These are phyloP conservation scores for Ptychadena robeensis DNA, from an alignment of 2,797 vertebrate species.

Conservation along the genomic window DNA sequence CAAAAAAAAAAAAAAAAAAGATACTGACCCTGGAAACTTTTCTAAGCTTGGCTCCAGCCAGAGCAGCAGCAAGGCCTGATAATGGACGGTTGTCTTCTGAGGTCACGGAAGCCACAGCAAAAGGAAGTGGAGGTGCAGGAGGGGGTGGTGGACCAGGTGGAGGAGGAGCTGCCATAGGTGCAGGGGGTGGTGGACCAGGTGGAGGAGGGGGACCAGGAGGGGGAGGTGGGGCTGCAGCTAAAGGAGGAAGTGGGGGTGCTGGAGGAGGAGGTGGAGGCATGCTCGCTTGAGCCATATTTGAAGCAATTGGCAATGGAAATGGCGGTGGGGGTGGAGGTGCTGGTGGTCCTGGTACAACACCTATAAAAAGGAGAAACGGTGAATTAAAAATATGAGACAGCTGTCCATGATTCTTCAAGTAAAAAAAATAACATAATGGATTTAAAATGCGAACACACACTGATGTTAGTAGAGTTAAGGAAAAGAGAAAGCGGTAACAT, in stretches of 20 bases:
- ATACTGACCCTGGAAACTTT: constrained; percentile 90
- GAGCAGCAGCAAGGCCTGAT: constrained; percentile 91
- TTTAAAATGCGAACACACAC: neutral
- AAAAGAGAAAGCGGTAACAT: neutral
- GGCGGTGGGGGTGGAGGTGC: constrained; percentile 90
- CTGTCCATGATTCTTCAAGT: neutral
- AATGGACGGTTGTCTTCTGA: constrained; percentile 86
- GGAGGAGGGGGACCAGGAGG: constrained; percentile 76
- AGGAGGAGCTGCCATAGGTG: constrained; percentile 75
- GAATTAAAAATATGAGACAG: neutral
- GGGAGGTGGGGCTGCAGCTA: constrained; percentile 71
- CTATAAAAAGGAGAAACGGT: constrained; percentile 71
- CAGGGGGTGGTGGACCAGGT: constrained; percentile 66
- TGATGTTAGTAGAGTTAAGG: neutral
- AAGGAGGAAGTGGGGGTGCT: constrained; percentile 83
- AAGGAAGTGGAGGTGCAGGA: constrained; percentile 87
- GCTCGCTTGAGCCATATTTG: constrained; percentile 73
- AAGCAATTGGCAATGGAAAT: constrained; percentile 84
- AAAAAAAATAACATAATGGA: neutral
- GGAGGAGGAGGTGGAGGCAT: constrained; percentile 44
- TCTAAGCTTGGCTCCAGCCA: constrained; percentile 93
- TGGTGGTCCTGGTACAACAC: constrained; percentile 79
- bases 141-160: constrained; percentile 79
- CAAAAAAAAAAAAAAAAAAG: neutral
- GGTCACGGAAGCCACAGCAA: constrained; percentile 82